A percentile compares a stretch with the other conserved stretches of the same genome.
These are phyloP conservation scores for Zoanthus solanderi DNA, from an alignment of 92 coral and sea anemone species.

Conservation along the genomic window DNA sequence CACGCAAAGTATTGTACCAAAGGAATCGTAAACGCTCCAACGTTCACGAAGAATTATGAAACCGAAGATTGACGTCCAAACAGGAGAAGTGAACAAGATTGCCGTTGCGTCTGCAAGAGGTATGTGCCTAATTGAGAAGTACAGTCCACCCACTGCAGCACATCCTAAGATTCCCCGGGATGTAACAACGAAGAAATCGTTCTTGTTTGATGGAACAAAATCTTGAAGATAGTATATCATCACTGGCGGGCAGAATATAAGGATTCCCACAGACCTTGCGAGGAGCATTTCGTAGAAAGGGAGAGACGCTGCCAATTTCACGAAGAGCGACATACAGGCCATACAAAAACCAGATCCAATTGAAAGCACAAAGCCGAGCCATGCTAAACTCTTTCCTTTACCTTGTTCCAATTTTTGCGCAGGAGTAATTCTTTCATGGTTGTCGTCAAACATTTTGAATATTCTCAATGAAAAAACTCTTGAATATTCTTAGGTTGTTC, in stretches of 20 bases:
- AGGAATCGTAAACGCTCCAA: slow-evolving; percentile 57
- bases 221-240: slow-evolving; percentile 53
- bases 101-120: slow-evolving; percentile 82
- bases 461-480: too few relatives aligned
- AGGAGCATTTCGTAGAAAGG: slow-evolving; percentile 62
- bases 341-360: slow-evolving; percentile 18
- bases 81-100: slow-evolving; percentile 70
- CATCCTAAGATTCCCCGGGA: slow-evolving; percentile 59
- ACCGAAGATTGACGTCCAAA: slow-evolving; percentile 79
- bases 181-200: slow-evolving; percentile 23
- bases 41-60: slow-evolving; percentile 68
- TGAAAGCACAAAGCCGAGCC: slow-evolving; percentile 20
- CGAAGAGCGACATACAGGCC: slow-evolving; percentile 32
- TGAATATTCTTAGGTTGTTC: too few relatives aligned
- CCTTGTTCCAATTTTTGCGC: background rate
- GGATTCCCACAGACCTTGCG: slow-evolving; percentile 45
- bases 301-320: slow-evolving; percentile 51
- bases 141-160: slow-evolving; percentile 45
- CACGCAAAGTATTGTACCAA: slow-evolving; percentile 61
- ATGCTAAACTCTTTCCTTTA: background rate
- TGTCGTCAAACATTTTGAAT: too few relatives aligned
- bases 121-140: slow-evolving; percentile 74
- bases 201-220: slow-evolving; percentile 35
- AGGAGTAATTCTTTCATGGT: too few relatives aligned
- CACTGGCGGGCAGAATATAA: slow-evolving; percentile 47